phyloP scores from a whole-genome alignment of 2,113 vertebrate species.

The Salminus brasiliensis region DNA sequence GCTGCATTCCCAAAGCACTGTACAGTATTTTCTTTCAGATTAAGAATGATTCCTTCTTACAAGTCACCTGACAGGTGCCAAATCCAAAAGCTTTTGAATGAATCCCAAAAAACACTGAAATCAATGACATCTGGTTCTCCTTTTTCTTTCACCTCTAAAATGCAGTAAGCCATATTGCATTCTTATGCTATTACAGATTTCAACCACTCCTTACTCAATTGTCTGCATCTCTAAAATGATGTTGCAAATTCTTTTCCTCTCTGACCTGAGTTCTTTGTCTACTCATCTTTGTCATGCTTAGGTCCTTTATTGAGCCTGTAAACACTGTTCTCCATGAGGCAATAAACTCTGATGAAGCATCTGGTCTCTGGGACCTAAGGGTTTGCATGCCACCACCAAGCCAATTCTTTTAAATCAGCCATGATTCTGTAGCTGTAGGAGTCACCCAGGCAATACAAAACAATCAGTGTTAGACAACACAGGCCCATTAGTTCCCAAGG shows the following conservation, averaged over 20 bases:
- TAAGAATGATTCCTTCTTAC: background rate
- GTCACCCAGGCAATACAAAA: background rate
- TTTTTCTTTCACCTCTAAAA: background rate
- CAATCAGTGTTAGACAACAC: too few species aligned
- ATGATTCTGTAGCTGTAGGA: background rate
- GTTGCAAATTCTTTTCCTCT: background rate
- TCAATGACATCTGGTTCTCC: background rate
- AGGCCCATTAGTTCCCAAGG: too few species aligned
- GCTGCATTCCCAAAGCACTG: background rate
- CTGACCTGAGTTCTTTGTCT: background rate
- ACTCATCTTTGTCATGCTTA: background rate
- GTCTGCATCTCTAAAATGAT: background rate
- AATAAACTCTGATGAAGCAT: conserved; percentile 10
- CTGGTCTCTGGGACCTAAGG: background rate
- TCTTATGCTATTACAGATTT: background rate
- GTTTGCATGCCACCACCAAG: background rate
- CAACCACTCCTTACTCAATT: background rate
- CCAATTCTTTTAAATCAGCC: background rate
- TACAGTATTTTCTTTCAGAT: background rate
- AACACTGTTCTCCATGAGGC: conserved; percentile 5
- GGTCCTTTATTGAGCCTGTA: conserved; percentile 7
- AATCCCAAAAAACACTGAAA: background rate
- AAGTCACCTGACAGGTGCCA: background rate
- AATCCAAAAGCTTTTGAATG: background rate
- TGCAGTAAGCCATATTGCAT: background rate